Percentiles rank a stretch among this genome's conserved stretches.
phyloP scores from a whole-genome alignment of 1,140 invertebrate genomes.

The Bombus impatiens region DNA sequence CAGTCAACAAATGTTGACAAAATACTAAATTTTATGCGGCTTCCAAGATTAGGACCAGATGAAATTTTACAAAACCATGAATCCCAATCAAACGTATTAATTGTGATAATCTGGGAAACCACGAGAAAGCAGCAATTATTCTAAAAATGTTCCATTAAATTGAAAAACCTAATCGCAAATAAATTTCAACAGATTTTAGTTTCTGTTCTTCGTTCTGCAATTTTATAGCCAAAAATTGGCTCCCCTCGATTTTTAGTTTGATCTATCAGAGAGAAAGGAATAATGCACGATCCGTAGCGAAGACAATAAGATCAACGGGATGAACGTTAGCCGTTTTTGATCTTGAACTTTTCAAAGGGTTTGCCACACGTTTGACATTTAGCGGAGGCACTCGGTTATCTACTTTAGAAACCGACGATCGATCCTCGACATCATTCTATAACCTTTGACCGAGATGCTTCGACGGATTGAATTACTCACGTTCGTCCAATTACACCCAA shows the following conservation, averaged over 20 bases:
- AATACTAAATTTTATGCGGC: too few species aligned
- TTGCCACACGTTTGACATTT: slow-evolving; percentile 51
- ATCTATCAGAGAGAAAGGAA: neutral
- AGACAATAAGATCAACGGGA: neutral
- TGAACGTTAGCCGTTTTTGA: neutral
- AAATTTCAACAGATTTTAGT: neutral
- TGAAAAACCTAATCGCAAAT: neutral
- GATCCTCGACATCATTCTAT: slow-evolving; percentile 35
- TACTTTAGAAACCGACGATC: neutral
- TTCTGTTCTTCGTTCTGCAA: neutral
- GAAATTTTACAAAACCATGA: too few species aligned
- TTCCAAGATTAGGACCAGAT: too few species aligned
- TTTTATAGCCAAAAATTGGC: neutral
- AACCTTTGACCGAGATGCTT: slow-evolving; percentile 53
- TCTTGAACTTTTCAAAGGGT: slow-evolving; percentile 19
- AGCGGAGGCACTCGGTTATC: slow-evolving; percentile 41
- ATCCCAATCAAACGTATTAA: too few species aligned
- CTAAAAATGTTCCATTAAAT: too few species aligned
- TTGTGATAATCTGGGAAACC: too few species aligned
- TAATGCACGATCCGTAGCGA: neutral
- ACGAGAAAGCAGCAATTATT: too few species aligned
- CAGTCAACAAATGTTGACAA: too few species aligned
- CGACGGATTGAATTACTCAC: slow-evolving; percentile 35
- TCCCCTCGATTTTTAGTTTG: neutral
- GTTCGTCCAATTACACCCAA: slow-evolving; percentile 30